Percentiles rank a stretch among this genome's conserved stretches.
Conservation (phyloP, 2,113 vertebrate genomes). For the Notarius lentiginosus region DNA sequence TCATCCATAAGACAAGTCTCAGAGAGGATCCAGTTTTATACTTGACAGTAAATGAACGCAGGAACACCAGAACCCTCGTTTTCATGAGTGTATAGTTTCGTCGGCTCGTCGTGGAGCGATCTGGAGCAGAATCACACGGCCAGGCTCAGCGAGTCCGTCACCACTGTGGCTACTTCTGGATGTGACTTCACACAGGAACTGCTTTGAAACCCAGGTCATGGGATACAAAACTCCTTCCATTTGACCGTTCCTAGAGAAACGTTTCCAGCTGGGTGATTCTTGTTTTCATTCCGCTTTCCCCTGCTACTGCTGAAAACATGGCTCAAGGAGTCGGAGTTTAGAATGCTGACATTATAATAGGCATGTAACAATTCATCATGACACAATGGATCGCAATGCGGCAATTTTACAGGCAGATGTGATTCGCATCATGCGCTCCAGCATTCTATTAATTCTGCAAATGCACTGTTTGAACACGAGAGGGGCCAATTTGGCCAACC, state of each 20-base stretch:
- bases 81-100: neutral
- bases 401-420: neutral
- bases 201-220: conserved; percentile 32
- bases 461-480: neutral
- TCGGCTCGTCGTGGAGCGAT: conserved; percentile 14
- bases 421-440: too few relatives aligned
- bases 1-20: neutral
- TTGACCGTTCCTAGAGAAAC: neutral
- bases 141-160: neutral
- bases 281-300: neutral
- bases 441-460: neutral
- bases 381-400: neutral
- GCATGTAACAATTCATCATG: too few relatives aligned
- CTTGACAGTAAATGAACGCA: neutral
- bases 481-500: neutral
- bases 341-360: neutral
- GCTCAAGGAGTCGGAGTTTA: neutral
- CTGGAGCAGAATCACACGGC: neutral
- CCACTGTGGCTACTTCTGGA: neutral
- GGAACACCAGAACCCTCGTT: neutral
- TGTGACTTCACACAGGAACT: conserved; percentile 33
- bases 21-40: neutral
- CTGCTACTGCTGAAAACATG: neutral
- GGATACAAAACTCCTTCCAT: conserved; percentile 19
- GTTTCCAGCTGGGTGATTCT: neutral